These are phyloP conservation scores for Cerceris ruficornis DNA, from an alignment of 2,888 invertebrate genomes.

Conservation along the genomic window DNA sequence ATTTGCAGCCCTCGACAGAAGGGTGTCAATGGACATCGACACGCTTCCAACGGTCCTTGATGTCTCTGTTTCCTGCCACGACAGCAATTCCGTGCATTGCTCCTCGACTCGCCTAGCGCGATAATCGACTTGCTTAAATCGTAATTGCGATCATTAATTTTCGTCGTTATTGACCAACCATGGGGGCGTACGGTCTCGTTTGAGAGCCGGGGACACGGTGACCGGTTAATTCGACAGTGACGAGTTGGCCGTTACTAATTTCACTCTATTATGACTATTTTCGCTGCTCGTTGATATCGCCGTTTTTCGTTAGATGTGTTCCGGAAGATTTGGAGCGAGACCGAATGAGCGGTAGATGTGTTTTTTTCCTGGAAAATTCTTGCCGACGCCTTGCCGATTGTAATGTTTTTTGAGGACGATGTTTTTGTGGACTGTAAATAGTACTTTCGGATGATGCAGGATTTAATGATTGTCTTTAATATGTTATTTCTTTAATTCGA, in stretches of 20 bases:
- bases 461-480: too few relatives aligned
- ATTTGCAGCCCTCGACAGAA: conserved; percentile 58
- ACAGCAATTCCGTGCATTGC: neutral
- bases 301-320: too few relatives aligned
- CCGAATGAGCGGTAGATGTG: too few relatives aligned
- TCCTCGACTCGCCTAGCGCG: conserved; percentile 54
- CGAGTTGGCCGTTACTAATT: conserved; percentile 19
- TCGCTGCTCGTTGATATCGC: too few relatives aligned
- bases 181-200: conserved; percentile 41
- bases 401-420: too few relatives aligned
- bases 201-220: conserved; percentile 15
- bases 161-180: conserved; percentile 49
- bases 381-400: too few relatives aligned
- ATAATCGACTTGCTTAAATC: conserved; percentile 35
- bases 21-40: conserved; percentile 54
- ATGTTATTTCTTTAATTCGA: too few relatives aligned
- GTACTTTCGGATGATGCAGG: too few relatives aligned
- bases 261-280: neutral
- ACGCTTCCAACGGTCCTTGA: conserved; percentile 56
- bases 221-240: neutral
- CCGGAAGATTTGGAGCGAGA: too few relatives aligned
- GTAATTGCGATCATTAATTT: conserved; percentile 58
- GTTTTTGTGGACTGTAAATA: too few relatives aligned
- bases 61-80: conserved; percentile 61
- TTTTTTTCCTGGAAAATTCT: too few relatives aligned